phyloP scores from a whole-genome alignment of 2,113 vertebrate species.

The Plestiodon gilberti region DNA sequence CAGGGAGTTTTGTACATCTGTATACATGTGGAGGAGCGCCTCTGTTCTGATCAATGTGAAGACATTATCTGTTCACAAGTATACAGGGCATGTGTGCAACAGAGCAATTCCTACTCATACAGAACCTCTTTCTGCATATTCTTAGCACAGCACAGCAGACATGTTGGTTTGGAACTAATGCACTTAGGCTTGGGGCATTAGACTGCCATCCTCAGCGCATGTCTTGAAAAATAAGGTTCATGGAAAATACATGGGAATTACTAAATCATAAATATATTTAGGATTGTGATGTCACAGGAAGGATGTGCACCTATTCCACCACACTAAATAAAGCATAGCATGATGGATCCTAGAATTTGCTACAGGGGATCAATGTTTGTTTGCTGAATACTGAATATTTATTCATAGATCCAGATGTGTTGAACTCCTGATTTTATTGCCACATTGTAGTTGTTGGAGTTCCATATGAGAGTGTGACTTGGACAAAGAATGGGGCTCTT shows the following conservation, averaged over 20 bases:
- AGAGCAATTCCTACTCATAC: background rate
- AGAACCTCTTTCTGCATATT: background rate
- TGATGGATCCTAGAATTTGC: background rate
- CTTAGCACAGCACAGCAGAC: background rate
- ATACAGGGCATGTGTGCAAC: too few species aligned
- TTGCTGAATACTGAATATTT: background rate
- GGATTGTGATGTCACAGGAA: background rate
- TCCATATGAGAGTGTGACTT: constrained; percentile 1
- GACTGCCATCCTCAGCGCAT: background rate
- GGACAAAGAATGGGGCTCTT: background rate
- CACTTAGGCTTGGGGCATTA: background rate
- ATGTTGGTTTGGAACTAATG: background rate
- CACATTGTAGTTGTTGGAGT: background rate
- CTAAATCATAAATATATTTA: background rate
- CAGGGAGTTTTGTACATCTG: too few species aligned
- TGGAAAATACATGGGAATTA: background rate
- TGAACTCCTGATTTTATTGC: background rate
- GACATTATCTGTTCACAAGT: too few species aligned
- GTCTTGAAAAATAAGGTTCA: background rate
- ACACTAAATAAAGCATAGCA: background rate
- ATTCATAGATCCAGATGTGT: background rate
- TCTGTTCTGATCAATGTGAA: too few species aligned
- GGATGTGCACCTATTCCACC: background rate
- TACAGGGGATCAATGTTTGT: background rate
- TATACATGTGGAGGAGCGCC: too few species aligned